These are phyloP conservation scores for Leptodactylus fallax DNA, from an alignment of 2,797 vertebrate species.

Conservation along the genomic window DNA sequence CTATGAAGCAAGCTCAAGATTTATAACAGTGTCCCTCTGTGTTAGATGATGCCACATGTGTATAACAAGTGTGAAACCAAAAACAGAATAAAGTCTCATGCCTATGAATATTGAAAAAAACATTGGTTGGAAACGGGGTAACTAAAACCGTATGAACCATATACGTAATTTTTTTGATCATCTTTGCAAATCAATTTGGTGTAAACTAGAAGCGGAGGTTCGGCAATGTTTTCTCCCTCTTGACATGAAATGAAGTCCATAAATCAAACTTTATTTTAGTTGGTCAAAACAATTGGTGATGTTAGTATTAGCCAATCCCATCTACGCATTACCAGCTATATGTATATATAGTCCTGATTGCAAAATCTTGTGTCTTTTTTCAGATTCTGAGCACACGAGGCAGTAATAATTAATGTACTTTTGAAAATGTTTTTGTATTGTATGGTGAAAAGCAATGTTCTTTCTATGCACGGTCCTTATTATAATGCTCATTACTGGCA, in stretches of 20 bases:
- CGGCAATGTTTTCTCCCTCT: not conserved
- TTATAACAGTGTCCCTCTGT: no score
- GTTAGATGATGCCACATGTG: no score
- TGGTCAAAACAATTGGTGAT: not conserved
- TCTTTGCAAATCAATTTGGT: no score
- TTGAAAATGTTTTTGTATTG: not conserved
- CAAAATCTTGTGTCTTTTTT: not conserved
- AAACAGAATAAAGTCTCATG: no score
- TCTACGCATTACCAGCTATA: not conserved
- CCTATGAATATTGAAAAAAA: no score
- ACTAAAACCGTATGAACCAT: no score
- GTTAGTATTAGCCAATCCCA: not conserved
- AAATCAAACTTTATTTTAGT: not conserved
- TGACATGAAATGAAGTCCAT: not conserved
- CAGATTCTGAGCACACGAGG: not conserved
- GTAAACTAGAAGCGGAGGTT: no score
- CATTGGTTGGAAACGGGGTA: no score
- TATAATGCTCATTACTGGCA: slow-evolving; percentile 16
- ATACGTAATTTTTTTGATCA: no score
- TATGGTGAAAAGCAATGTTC: slow-evolving; percentile 3
- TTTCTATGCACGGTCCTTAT: not conserved
- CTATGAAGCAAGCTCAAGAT: no score
- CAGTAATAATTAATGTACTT: slow-evolving; percentile 4
- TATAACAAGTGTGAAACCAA: no score
- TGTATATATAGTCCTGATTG: not conserved